Evolutionary conservation across 2,113 vertebrate genomes (phyloP).

Genomic region (Malurus cyaneus): DNA sequence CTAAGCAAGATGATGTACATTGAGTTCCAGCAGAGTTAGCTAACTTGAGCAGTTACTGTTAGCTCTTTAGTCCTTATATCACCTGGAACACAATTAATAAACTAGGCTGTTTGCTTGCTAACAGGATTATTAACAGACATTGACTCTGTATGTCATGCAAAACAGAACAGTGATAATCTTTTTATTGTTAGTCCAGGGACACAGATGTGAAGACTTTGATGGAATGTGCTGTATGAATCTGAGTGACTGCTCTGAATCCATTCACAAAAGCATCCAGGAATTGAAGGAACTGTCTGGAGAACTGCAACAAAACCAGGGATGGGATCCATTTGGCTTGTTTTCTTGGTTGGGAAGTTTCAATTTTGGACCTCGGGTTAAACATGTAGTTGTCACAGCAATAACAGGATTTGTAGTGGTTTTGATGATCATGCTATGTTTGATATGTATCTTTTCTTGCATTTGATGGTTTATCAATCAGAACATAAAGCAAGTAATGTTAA

Average conservation of each 20-base stretch:
- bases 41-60: no score
- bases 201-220: neutral
- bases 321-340: neutral
- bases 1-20: no score
- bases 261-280: neutral
- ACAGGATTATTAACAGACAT: neutral
- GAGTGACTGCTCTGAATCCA: neutral
- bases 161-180: neutral
- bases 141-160: fast-evolving
- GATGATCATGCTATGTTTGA: neutral
- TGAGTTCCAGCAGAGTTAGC: no score
- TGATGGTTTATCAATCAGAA: neutral
- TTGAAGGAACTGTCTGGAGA: neutral
- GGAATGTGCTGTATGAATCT: neutral
- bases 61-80: no score
- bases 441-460: neutral
- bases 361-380: neutral
- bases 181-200: neutral
- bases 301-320: neutral
- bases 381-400: neutral
- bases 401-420: neutral
- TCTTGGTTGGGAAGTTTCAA: neutral
- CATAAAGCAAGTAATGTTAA: neutral
- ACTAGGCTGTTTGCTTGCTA: neutral
- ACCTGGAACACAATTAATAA: neutral